Evolutionary conservation across 2,888 invertebrate genomes (phyloP), one percentile per base, ranked within the genome.

Genomic region (Coelogynopora nodosa): DNA sequence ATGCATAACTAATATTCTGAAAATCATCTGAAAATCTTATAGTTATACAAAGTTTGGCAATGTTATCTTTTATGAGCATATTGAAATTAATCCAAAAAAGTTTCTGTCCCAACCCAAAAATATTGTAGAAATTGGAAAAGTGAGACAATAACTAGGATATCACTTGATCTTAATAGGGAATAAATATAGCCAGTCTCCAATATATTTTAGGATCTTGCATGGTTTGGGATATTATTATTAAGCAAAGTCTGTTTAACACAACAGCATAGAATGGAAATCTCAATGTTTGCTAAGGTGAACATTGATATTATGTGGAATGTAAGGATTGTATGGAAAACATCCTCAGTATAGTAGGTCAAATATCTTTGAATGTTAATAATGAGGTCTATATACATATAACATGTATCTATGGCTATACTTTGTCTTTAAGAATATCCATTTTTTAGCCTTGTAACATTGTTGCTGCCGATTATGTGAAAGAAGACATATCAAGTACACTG

Each of bases 161-260:
- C 18, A 74, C 23, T 74, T 74, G 74, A 74, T 74, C 74, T 26
- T n/a, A 26, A 74, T 74, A 74, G 18, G 74, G 74, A 74, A 74
- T 74, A 26, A 74, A 74, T 74, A 26, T 26, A 23, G 74, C 74
- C 74, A 74, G 74, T 74, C 74, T 74, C 23, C 27, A 74, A 74
- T 74, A 74, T n/a, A 26, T 74, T 74, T 49, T 74, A 74, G 74
- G 5, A 74, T 74, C 74, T 74, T 74, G n/a, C n/a, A n/a, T n/a
- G 74, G 74, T 23, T 26, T 74, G 18, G 23, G 18, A 74, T 74
- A 74, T 74, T 5, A 74, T n/a, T n/a, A n/a, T 74, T 74, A 49
- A 5, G 49, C 49, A 49, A n/a, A 49, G 49, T 49, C 18, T 49
- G 49, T 49, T 49, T 49, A n/a, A n/a, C n/a, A 49, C 49, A 49